Evolutionary conservation across 2,797 vertebrate species (phyloP).

Genomic region (Sebastes wilsoni): DNA sequence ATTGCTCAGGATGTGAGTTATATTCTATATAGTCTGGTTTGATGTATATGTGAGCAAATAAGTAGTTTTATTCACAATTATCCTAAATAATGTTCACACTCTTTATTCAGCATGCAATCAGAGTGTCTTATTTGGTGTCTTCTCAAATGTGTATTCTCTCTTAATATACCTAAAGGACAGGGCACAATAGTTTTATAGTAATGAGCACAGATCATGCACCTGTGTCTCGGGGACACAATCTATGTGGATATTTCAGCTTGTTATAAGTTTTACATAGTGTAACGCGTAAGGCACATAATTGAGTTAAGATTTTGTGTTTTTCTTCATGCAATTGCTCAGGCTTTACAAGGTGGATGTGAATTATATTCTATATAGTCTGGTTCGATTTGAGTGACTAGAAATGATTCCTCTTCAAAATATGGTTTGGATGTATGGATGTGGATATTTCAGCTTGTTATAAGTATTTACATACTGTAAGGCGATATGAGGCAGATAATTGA

Average conservation of each 20-base stretch:
- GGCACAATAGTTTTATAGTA: constrained; percentile 26
- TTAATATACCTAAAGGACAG: constrained; percentile 22
- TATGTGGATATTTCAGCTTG: constrained; percentile 23
- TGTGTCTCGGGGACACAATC: constrained; percentile 25
- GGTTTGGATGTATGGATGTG: not conserved
- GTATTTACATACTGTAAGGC: not conserved
- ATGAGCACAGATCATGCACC: constrained; percentile 36
- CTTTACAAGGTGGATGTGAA: constrained; percentile 35
- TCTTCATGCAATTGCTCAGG: constrained; percentile 10
- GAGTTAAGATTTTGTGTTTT: not conserved
- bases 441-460: constrained; percentile 14
- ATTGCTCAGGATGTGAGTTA: constrained; percentile 36
- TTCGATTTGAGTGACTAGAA: no score
- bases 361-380: constrained; percentile 36
- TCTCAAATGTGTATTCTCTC: not conserved
- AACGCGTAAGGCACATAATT: constrained; percentile 11
- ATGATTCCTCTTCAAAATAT: not conserved
- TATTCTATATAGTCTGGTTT: constrained; percentile 36
- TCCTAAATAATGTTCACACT: not conserved
- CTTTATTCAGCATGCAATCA: not conserved
- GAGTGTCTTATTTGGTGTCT: not conserved
- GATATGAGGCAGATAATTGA: constrained; percentile 14
- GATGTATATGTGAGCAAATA: not conserved
- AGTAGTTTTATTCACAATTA: not conserved
- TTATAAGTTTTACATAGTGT: not conserved